Conservation (phyloP, 2,113 vertebrate species). For the Empidonax alnorum region DNA sequence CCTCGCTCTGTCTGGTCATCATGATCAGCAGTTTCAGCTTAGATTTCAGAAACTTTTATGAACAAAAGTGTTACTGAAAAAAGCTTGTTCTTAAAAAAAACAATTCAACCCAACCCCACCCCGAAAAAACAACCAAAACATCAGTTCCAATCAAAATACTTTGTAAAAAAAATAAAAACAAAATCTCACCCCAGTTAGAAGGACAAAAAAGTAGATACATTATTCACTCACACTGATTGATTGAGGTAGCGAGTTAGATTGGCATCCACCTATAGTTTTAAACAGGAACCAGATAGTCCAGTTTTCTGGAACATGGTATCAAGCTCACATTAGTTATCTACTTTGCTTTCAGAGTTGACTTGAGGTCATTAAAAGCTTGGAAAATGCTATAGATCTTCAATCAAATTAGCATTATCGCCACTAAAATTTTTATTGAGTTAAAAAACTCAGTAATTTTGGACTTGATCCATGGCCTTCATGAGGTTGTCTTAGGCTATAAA, state of each 20-base stretch:
- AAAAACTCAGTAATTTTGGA: background rate
- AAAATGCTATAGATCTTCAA: background rate
- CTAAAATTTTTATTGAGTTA: background rate
- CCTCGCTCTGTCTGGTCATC: background rate
- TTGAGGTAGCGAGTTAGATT: background rate
- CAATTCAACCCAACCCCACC: background rate
- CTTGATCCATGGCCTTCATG: background rate
- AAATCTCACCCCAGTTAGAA: background rate
- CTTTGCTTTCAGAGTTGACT: background rate
- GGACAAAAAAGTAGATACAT: background rate
- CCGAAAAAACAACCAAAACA: fast-evolving
- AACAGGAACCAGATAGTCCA: background rate
- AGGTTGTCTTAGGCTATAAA: background rate
- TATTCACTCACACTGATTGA: background rate
- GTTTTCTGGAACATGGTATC: background rate
- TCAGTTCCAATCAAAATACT: background rate
- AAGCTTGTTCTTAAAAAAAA: background rate
- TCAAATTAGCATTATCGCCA: background rate
- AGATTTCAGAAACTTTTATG: background rate
- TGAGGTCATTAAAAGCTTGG: background rate
- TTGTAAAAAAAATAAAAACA: background rate
- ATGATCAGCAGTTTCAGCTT: background rate
- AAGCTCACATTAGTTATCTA: background rate
- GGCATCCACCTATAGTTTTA: background rate
- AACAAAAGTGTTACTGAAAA: background rate